A percentile compares a stretch with the other conserved stretches of the same genome.
These are phyloP conservation scores for Aleiodes sp. DNA, from an alignment of 1,140 invertebrate genomes.

Conservation along the genomic window DNA sequence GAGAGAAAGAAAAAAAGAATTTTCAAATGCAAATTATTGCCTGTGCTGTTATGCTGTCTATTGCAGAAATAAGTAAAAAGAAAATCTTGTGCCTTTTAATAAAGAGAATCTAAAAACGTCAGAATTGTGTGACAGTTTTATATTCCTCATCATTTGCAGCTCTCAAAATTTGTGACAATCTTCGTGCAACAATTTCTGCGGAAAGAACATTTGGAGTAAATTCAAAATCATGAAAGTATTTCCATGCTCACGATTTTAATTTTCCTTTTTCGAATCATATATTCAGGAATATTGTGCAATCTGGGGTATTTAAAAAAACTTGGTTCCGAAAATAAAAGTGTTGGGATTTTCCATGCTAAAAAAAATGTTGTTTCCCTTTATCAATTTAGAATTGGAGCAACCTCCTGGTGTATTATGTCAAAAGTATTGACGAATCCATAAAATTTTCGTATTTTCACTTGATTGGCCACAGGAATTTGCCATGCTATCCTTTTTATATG, in stretches of 20 bases:
- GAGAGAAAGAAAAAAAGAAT: background rate
- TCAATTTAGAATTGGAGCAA: no score
- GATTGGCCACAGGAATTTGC: background rate
- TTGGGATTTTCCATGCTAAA: no score
- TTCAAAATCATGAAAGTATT: background rate
- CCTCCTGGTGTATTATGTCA: background rate
- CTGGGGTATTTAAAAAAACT: no score
- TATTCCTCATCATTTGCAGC: background rate
- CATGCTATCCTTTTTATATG: no score
- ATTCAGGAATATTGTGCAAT: background rate
- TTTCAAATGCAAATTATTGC: constrained; percentile 11
- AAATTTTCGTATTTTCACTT: background rate
- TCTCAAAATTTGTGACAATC: background rate
- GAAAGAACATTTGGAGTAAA: background rate
- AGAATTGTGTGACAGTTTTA: constrained; percentile 42
- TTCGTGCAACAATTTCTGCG: background rate
- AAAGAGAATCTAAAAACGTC: constrained; percentile 38
- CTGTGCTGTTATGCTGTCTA: constrained; percentile 11
- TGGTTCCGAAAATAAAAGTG: no score
- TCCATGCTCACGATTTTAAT: background rate
- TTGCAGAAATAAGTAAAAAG: background rate
- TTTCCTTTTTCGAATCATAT: background rate
- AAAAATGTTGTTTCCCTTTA: background rate
- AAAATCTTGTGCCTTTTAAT: constrained; percentile 48
- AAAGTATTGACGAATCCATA: background rate